Evolutionary conservation across 1,140 invertebrate genomes (phyloP).

Genomic region (Hylaeus anthracinus): DNA sequence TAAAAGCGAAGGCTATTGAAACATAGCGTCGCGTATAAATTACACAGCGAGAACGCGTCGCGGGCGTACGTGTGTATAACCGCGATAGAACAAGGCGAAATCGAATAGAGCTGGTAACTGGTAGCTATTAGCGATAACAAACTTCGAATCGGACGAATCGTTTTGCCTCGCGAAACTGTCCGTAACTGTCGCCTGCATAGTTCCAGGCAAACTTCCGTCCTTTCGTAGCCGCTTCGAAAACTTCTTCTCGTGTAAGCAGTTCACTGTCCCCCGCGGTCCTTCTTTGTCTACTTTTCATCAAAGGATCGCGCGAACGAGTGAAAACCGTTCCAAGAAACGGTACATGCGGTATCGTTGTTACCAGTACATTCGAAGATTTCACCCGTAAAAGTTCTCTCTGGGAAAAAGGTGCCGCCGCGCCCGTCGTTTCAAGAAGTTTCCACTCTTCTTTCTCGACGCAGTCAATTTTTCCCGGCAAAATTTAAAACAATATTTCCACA

Average conservation of each 20-base stretch:
- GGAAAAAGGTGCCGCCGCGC: background rate
- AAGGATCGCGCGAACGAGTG: conserved; percentile 15
- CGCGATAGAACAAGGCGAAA: conserved; percentile 44
- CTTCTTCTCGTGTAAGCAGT: conserved; percentile 33
- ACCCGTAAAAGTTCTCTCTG: background rate
- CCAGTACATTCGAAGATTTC: background rate
- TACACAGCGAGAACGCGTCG: background rate
- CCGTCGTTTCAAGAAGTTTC: background rate
- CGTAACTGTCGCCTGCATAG: conserved; percentile 58
- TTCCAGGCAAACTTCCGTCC: conserved; percentile 65
- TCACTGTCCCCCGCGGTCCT: background rate
- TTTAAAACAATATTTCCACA: conserved; percentile 36
- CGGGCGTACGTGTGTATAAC: too few species aligned
- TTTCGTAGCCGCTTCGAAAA: conserved; percentile 35
- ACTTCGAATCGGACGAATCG: conserved; percentile 58
- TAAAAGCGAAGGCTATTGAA: too few species aligned
- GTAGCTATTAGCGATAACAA: conserved; percentile 67
- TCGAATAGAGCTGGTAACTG: conserved; percentile 65
- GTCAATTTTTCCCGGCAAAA: conserved; percentile 3
- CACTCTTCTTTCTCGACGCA: too few species aligned
- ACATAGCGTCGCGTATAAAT: too few species aligned
- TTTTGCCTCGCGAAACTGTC: conserved; percentile 59
- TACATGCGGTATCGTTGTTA: background rate
- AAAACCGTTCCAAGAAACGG: background rate
- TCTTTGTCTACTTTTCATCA: conserved; percentile 57